These are phyloP conservation scores for Molossus alvarezi DNA, from an alignment of 2,797 vertebrate genomes.

Conservation along the genomic window DNA sequence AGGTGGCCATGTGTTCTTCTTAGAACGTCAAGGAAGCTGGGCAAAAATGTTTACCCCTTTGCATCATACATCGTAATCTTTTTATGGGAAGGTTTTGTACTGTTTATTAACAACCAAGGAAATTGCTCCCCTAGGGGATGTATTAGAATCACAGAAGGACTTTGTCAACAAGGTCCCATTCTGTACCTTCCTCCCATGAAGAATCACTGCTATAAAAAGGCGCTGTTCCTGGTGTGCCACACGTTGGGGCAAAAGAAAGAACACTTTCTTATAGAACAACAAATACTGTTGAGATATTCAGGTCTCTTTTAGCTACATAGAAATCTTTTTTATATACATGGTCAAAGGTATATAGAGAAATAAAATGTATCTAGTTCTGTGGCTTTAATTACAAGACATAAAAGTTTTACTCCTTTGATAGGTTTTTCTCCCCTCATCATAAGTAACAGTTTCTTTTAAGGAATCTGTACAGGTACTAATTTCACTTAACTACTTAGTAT, in stretches of 20 bases:
- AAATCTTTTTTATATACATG: not conserved
- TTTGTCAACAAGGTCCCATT: not conserved
- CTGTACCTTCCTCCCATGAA: not conserved
- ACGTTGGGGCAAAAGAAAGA: not conserved
- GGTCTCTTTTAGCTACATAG: not conserved
- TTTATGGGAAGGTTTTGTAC: not conserved
- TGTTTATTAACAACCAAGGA: not conserved
- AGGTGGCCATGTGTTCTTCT: not conserved
- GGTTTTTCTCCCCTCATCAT: not conserved
- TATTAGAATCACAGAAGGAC: not conserved
- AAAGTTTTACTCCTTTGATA: conserved; percentile 2
- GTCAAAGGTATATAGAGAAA: not conserved
- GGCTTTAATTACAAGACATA: not conserved
- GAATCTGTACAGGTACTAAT: not conserved
- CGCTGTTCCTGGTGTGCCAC: not conserved
- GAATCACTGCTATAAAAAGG: not conserved
- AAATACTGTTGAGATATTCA: not conserved
- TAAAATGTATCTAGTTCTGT: not conserved
- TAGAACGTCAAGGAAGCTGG: not conserved
- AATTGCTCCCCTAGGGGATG: not conserved
- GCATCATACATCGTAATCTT: not conserved
- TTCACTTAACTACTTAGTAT: not conserved
- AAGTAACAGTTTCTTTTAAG: not conserved
- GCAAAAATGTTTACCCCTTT: conserved; percentile 1
- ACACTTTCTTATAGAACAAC: not conserved